Base-by-base conservation (phyloP, 2,113 vertebrate genomes). In the Micronisus gabar region DNA sequence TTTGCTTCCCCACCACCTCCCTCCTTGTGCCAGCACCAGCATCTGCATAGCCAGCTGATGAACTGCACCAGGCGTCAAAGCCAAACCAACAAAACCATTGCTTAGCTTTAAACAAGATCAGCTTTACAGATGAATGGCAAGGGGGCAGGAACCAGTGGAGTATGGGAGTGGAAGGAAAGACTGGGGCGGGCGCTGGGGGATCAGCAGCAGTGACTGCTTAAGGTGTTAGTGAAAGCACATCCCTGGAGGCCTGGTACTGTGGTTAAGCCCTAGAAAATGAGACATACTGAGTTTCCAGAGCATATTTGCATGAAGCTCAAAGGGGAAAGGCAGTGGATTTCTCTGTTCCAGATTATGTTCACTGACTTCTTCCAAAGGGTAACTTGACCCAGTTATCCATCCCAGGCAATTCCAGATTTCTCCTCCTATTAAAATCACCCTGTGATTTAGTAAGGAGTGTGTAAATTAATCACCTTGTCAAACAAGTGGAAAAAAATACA, bases 191-290 rank as follows among this genome's bases (percentile, higher is more conserved):
- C 26, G 48, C 47, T 3, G 3, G 14, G 25, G 26, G 26, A 27
- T 52, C 40, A 80, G 84, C 70, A 70, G 65, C 80, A 89, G 50
- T 61, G 45, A 76, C 81, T 85, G 70, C 78, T 61, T 80, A 61
- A 93, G 56, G 27, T 91, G 7, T 74, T 93, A 43, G 72, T 85
- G 70, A 80, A 96, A 96, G 68, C 68, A 85, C 43, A 62, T 88
- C 70, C 87, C 92, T 82, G 66, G 43, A 95, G 92, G 95, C 67
- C 74, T 90, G 87, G 17, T 82, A 6, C 92, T 93, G 92, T 82
- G 93, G 78, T 75, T 93, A 66, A 93, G 90, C 71, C 65, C 56
- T 86, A 75, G 91, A 95, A 94, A 94, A 96, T 91, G 83, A 95
- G 94, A 81, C 41, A 21, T 50, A 76, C 45, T 0, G 0, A 72